Conservation (phyloP, 2,113 vertebrate genomes). For the Heteronetta atricapilla region DNA sequence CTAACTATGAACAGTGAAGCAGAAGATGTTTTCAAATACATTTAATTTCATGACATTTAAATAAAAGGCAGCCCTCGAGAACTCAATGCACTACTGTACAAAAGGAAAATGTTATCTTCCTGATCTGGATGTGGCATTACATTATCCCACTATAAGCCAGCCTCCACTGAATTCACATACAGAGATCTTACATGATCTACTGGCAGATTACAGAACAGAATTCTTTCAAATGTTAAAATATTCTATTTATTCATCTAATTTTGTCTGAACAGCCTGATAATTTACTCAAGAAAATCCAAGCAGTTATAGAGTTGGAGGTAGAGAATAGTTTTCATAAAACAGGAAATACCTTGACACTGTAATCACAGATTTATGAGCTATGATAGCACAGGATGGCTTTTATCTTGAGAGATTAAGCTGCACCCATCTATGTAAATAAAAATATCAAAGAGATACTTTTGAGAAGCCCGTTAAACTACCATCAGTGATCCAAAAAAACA, state of each 20-base stretch:
- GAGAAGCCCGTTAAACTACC: neutral
- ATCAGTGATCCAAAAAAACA: neutral
- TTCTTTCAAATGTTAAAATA: neutral
- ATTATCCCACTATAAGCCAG: neutral
- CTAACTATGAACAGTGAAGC: neutral
- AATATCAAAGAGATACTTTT: neutral
- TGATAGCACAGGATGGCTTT: neutral
- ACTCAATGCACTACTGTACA: rapidly evolving
- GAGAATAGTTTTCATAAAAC: neutral
- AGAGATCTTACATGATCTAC: neutral
- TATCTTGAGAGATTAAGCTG: neutral
- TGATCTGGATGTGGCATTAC: neutral
- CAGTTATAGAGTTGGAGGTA: neutral
- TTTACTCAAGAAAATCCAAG: neutral
- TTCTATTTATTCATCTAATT: neutral
- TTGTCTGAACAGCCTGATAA: neutral
- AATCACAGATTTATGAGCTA: neutral
- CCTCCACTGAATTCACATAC: neutral
- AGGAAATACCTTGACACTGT: neutral
- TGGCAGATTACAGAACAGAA: neutral
- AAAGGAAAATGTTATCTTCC: neutral
- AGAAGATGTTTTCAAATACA: neutral
- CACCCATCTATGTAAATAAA: neutral
- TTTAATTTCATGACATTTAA: neutral
- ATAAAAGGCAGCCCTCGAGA: neutral